These are phyloP conservation scores for Bombus picipes DNA, from an alignment of 1,140 invertebrate species.

Conservation along the genomic window DNA sequence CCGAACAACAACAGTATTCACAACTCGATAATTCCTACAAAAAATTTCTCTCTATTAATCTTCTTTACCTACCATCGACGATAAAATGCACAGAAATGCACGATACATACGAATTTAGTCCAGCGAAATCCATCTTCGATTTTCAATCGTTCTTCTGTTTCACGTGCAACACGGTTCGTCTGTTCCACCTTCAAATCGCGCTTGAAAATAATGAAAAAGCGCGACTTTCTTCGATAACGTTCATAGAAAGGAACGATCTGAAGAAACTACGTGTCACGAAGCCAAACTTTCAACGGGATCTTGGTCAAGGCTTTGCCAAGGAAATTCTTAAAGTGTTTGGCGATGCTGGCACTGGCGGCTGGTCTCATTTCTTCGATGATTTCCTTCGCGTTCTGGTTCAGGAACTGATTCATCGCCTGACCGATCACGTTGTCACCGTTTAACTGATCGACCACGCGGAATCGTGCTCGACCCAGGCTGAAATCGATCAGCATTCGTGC, in stretches of 20 bases:
- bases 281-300: conserved; percentile 90
- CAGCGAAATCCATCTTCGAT: neutral
- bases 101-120: neutral
- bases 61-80: neutral
- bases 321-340: conserved; percentile 90
- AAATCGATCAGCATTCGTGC: conserved; percentile 88
- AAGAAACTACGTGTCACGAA: conserved; percentile 80
- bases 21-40: neutral
- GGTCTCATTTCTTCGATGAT: conserved; percentile 93
- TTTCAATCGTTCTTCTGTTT: no score
- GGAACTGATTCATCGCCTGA: conserved; percentile 92
- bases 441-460: conserved; percentile 87
- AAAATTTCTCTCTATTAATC: neutral
- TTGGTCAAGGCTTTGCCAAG: conserved; percentile 90
- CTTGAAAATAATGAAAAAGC: neutral
- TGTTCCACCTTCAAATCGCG: neutral
- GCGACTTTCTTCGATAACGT: neutral
- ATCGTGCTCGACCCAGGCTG: conserved; percentile 86
- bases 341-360: conserved; percentile 88
- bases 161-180: neutral
- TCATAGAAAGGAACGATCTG: neutral
- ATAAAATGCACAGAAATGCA: neutral
- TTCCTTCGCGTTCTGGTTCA: conserved; percentile 92
- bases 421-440: conserved; percentile 90
- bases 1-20: neutral